Base-by-base conservation (phyloP, 2,888 invertebrate species). In the Noctua janthe region DNA sequence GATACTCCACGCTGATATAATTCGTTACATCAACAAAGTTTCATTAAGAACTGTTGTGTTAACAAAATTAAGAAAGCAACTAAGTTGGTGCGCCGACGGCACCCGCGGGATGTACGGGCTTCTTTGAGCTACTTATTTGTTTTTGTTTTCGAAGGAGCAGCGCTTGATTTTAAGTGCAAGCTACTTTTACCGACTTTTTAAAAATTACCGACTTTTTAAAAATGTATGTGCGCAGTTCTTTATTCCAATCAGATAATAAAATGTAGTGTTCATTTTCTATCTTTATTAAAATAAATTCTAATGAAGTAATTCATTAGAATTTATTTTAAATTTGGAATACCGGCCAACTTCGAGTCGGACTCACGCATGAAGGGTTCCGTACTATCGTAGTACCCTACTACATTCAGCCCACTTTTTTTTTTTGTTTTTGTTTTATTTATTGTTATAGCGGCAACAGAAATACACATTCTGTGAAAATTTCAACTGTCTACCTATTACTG, bases 51-150 rank as follows among this genome's bases (percentile, higher is more conserved):
- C 74, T 80, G 83, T 89, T 85, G 76, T 85, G 80, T 81, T 85
- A 89, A 88, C 81, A 74, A 87, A 89, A 88, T 89, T 89, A 85
- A 85, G 79, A 76, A 74, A 80, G 76, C 29, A 80, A 76, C 43
- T 35, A 82, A 82, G 76, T 87, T 86, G 74, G 43, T 62, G 72
- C 51, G 74, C 71, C 17, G 75, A 82, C 71, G 51, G 74, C 70
- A 77, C 83, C 75, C 77, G n/a, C 11, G 87, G 72, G 82, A 74
- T 73, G 54, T 73, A 39, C 13, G 2, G 7, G 20, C 49, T 82
- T 47, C 62, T 73, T 73, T 54, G 43, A 71, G 56, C 20, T 20
- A 73, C 70, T 73, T 62, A 73, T 77, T 72, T 71, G 72, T 67
- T 78, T 35, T 82, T 43, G 23, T 67, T 49, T 72, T 76, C 49